Evolutionary conservation across 2,113 vertebrate species (phyloP).

Genomic region (Brachyistius frenatus): DNA sequence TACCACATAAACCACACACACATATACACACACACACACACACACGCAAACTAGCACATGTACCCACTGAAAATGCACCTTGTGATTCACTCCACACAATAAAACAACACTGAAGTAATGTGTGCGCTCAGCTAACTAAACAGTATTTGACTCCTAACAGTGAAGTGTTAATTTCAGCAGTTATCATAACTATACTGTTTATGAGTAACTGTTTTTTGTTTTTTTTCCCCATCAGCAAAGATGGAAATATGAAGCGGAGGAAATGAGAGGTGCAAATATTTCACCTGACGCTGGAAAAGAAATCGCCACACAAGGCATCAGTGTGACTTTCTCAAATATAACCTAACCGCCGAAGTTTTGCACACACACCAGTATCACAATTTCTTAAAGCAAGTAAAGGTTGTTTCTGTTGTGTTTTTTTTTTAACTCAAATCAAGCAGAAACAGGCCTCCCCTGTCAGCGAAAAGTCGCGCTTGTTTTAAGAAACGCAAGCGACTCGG

Average conservation of each 20-base stretch:
- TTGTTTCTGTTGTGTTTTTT: not conserved
- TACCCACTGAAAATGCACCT: conserved; percentile 48
- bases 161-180: conserved; percentile 42
- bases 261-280: not conserved
- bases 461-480: conserved; percentile 39
- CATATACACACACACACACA: conserved; percentile 27
- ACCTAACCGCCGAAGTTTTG: not conserved
- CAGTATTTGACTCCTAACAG: conserved; percentile 33
- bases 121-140: conserved; percentile 37
- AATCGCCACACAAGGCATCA: not conserved
- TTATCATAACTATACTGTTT: conserved; percentile 46
- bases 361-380: not conserved
- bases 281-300: conserved; percentile 1
- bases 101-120: conserved; percentile 36
- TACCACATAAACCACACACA: conserved; percentile 15
- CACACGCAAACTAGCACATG: conserved; percentile 29
- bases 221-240: conserved; percentile 12
- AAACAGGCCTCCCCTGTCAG: not conserved
- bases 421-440: not conserved
- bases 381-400: not conserved
- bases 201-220: conserved; percentile 59
- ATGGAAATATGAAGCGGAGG: not conserved
- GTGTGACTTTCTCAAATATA: conserved; percentile 38
- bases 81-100: conserved; percentile 23
- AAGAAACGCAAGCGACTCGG: conserved; percentile 12